Percentiles rank a stretch among this genome's conserved stretches.
Conservation (phyloP, 2,797 vertebrate species). For the Ctenopoma kingsleyae region DNA sequence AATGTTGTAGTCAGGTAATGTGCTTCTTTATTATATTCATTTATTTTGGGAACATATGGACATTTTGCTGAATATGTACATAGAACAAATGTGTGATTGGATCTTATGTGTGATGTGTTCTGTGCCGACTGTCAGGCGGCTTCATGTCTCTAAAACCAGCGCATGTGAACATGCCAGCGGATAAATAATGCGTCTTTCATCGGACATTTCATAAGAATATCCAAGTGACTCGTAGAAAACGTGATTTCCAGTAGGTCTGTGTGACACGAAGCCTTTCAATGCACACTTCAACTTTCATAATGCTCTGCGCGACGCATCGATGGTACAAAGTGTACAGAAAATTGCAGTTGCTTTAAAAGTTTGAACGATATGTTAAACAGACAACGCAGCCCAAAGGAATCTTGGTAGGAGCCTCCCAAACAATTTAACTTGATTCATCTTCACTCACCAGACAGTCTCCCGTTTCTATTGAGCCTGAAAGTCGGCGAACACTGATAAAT, state of each 20-base stretch:
- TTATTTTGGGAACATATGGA: not conserved
- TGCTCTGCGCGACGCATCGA: not conserved
- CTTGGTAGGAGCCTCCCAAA: slow-evolving; percentile 21
- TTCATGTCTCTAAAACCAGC: slow-evolving; percentile 44
- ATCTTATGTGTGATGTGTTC: slow-evolving; percentile 7
- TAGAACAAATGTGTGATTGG: slow-evolving; percentile 10
- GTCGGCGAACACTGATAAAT: slow-evolving; percentile 69
- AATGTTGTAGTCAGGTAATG: not conserved
- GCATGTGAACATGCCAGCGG: slow-evolving; percentile 52
- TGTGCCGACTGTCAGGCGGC: slow-evolving; percentile 37
- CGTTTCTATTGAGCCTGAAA: slow-evolving; percentile 31
- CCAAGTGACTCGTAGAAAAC: slow-evolving; percentile 10
- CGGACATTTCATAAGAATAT: slow-evolving; percentile 31
- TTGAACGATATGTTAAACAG: slow-evolving; percentile 38
- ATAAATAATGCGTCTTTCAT: slow-evolving; percentile 20
- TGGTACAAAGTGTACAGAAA: slow-evolving; percentile 48
- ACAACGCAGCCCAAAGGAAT: slow-evolving; percentile 20
- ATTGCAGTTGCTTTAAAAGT: slow-evolving; percentile 57
- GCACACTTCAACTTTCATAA: slow-evolving; percentile 51
- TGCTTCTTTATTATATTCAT: not conserved
- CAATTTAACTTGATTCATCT: slow-evolving; percentile 56
- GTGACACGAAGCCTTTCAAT: not conserved
- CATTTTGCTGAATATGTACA: slow-evolving; percentile 1
- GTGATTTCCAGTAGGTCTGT: slow-evolving; percentile 15
- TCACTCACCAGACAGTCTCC: slow-evolving; percentile 47